Conservation (phyloP, 92 coral and sea anemone species). For the Palythoa heliodiscus region DNA sequence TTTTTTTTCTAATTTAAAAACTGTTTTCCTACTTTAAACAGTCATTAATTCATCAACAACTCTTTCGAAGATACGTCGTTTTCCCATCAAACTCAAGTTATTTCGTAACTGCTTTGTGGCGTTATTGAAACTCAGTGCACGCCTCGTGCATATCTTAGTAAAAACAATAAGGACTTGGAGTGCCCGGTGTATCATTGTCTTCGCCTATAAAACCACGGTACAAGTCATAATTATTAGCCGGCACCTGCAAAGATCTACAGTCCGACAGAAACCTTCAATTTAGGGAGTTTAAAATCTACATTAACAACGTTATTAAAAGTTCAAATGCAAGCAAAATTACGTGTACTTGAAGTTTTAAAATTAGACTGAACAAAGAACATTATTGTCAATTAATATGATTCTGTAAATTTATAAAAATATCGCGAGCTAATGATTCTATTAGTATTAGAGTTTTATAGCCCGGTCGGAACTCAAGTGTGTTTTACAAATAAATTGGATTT, state of each 20-base stretch:
- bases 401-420: no score
- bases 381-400: no score
- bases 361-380: no score
- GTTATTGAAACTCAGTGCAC: not conserved
- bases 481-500: not conserved
- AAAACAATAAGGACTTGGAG: constrained; percentile 2
- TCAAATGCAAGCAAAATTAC: not conserved
- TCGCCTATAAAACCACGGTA: not conserved
- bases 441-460: no score
- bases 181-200: constrained; percentile 11
- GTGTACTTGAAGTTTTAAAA: no score
- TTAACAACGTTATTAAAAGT: no score
- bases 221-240: not conserved
- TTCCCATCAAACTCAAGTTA: not conserved
- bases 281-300: no score
- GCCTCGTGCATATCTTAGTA: constrained; percentile 29
- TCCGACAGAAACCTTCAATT: no score
- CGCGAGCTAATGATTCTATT: no score
- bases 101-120: no score
- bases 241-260: not conserved
- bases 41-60: not conserved
- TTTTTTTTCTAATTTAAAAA: not conserved
- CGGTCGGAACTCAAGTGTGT: not conserved
- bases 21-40: not conserved
- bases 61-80: not conserved